Evolutionary conservation across 2,888 invertebrate genomes (phyloP).

Genomic region (Drosophila aldrichi): DNA sequence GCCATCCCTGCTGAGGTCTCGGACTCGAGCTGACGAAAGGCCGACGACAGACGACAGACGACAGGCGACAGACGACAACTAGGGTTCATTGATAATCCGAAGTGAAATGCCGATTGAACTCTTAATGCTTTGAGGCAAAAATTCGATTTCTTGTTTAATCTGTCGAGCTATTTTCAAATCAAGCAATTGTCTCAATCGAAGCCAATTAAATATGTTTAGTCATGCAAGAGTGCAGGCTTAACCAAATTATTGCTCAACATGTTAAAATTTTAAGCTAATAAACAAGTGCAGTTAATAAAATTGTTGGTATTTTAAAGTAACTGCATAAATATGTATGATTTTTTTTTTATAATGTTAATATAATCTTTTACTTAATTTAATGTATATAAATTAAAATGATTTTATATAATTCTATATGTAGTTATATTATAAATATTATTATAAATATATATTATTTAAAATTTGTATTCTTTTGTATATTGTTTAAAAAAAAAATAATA

Average conservation of each 20-base stretch:
- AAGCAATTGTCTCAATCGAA: not conserved
- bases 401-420: too few species aligned
- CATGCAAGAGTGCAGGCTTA: not conserved
- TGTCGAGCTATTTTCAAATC: not conserved
- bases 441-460: too few species aligned
- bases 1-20: not conserved
- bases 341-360: too few species aligned
- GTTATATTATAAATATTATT: too few species aligned
- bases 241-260: not conserved
- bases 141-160: slow-evolving; percentile 11
- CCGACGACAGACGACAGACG: slow-evolving; percentile 10
- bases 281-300: too few species aligned
- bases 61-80: too few species aligned
- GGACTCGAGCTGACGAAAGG: not conserved
- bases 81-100: slow-evolving; percentile 22
- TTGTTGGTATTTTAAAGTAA: too few species aligned
- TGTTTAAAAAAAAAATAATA: too few species aligned
- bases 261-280: slow-evolving; percentile 1
- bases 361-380: too few species aligned
- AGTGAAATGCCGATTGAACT: slow-evolving; percentile 28
- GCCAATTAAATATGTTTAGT: slow-evolving; percentile 10
- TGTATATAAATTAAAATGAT: too few species aligned
- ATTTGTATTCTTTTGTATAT: too few species aligned
- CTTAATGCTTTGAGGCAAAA: slow-evolving; percentile 1
- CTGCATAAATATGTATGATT: too few species aligned